Evolutionary conservation across 2,113 vertebrate genomes (phyloP).

Genomic region (Fregetta grallaria): DNA sequence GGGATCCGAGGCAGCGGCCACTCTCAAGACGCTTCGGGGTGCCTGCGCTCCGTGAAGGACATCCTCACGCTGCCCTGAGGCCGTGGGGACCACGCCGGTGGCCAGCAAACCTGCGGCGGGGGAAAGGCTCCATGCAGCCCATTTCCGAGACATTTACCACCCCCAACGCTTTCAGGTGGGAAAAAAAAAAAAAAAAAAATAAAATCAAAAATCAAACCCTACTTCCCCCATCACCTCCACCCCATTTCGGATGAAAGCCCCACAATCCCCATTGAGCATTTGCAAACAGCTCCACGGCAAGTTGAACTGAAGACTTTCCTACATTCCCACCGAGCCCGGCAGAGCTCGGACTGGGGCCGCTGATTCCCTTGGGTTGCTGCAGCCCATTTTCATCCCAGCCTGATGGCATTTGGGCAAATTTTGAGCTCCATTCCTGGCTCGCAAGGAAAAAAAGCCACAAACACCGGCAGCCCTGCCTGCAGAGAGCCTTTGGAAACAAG

Average conservation of each 20-base stretch:
- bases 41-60: not conserved
- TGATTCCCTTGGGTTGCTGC: not conserved
- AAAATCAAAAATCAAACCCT: not conserved
- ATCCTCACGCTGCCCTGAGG: not conserved
- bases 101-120: not conserved
- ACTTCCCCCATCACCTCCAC: rapidly evolving
- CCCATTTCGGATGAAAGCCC: not conserved
- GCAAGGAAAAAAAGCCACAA: rapidly evolving
- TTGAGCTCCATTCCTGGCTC: rapidly evolving
- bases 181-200: not conserved
- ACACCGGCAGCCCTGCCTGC: not conserved
- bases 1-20: not conserved
- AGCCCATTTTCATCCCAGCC: not conserved
- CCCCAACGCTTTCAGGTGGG: rapidly evolving
- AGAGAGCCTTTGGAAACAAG: not conserved
- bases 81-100: rapidly evolving
- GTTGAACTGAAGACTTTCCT: rapidly evolving
- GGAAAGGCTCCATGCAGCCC: not conserved
- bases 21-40: not conserved
- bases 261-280: rapidly evolving
- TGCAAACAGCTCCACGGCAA: not conserved
- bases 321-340: rapidly evolving
- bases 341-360: not conserved
- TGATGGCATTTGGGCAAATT: not conserved
- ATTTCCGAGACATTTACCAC: rapidly evolving